Conservation (phyloP, 2,888 invertebrate species). For the Lasioglossum marginatum region DNA sequence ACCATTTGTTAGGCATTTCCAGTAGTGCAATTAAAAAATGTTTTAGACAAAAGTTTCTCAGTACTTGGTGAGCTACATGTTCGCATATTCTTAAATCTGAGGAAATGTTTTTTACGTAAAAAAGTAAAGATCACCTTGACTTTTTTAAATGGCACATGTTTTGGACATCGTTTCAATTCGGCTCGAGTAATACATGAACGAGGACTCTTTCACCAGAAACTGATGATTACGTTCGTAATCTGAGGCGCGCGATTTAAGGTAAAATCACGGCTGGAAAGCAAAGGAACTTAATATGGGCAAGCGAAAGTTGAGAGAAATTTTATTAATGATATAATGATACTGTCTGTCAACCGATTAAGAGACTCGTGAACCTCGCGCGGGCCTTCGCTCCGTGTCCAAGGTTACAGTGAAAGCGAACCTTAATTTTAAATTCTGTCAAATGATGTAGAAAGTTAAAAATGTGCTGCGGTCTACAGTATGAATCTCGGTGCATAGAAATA, state of each 20-base stretch:
- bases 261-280: slow-evolving; percentile 19
- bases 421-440: slow-evolving; percentile 16
- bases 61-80: no score
- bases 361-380: not conserved
- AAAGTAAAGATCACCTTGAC: no score
- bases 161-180: no score
- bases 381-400: not conserved
- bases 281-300: not conserved
- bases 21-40: no score
- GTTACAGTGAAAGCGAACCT: slow-evolving; percentile 32
- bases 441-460: slow-evolving; percentile 36
- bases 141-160: no score
- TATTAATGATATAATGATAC: slow-evolving; percentile 30
- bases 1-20: no score
- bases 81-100: no score
- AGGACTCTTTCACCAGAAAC: not conserved
- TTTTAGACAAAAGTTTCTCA: no score
- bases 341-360: slow-evolving; percentile 30
- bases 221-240: slow-evolving; percentile 13
- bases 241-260: slow-evolving; percentile 12
- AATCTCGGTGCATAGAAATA: not conserved
- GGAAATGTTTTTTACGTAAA: no score
- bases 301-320: slow-evolving; percentile 58
- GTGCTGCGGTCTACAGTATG: not conserved
- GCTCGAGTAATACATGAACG: not conserved